Percentiles rank a stretch among this genome's conserved stretches.
Evolutionary conservation across 2,113 vertebrate species (phyloP).

Genomic region (Rhinolophus ferrumequinum): DNA sequence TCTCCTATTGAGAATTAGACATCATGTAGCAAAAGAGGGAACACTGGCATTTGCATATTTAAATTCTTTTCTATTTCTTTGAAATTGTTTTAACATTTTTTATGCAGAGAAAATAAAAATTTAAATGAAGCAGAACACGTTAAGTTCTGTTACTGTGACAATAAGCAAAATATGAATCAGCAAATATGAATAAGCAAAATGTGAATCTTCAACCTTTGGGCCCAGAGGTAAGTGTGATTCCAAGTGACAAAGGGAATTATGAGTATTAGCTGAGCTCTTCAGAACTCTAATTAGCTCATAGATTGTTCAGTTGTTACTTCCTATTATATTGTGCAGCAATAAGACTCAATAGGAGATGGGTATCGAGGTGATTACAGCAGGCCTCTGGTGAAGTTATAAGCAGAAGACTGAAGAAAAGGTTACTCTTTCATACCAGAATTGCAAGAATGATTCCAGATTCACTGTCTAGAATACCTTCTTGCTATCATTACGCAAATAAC

Average conservation of each 20-base stretch:
- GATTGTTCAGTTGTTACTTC: slow-evolving; percentile 38
- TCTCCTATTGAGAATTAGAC: neutral
- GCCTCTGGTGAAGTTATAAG: slow-evolving; percentile 47
- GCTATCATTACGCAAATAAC: slow-evolving; percentile 61
- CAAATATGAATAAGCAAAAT: neutral
- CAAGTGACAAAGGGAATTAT: neutral
- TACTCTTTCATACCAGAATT: slow-evolving; percentile 30
- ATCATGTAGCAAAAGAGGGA: neutral
- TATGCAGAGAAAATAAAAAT: neutral
- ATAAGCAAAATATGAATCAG: neutral
- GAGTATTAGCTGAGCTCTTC: neutral
- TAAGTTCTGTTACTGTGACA: neutral
- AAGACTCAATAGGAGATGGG: slow-evolving; percentile 5
- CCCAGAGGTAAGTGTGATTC: neutral
- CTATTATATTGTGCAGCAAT: slow-evolving; percentile 36
- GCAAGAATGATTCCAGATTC: slow-evolving; percentile 37
- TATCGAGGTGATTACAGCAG: slow-evolving; percentile 29
- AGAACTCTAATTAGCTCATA: slow-evolving; percentile 56
- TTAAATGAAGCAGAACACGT: neutral
- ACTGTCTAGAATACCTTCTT: neutral
- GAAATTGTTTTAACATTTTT: neutral
- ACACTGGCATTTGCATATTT: neutral
- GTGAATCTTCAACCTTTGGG: neutral
- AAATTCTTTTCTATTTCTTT: neutral
- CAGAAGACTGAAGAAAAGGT: slow-evolving; percentile 56